These are phyloP conservation scores for Hoplias malabaricus DNA, from an alignment of 2,113 vertebrate species.

Conservation along the genomic window DNA sequence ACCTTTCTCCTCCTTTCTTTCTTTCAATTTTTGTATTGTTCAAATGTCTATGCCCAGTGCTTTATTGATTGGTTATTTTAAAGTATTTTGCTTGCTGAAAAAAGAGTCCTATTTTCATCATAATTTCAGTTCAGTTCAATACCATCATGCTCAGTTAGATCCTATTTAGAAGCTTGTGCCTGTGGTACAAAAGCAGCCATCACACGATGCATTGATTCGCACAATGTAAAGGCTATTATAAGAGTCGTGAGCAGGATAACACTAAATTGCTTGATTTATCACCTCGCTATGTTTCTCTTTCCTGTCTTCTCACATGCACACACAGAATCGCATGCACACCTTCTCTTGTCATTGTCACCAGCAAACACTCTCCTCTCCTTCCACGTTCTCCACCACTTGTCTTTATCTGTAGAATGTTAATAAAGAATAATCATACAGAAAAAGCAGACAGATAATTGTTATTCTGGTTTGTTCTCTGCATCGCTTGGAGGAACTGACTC, in stretches of 20 bases:
- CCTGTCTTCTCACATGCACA: not conserved
- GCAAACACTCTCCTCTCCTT: slow-evolving; percentile 4
- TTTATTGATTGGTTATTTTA: slow-evolving; percentile 16
- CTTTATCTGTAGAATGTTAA: slow-evolving; percentile 50
- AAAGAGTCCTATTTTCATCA: slow-evolving; percentile 27
- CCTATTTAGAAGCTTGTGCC: slow-evolving; percentile 26
- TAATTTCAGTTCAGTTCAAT: slow-evolving; percentile 26
- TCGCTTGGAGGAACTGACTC: not conserved
- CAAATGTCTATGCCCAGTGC: not conserved
- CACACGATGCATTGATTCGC: slow-evolving; percentile 18
- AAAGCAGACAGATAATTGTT: slow-evolving; percentile 52
- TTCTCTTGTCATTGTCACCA: not conserved
- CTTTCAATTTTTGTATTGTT: slow-evolving; percentile 1
- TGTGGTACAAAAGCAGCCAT: slow-evolving; percentile 32
- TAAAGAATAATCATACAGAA: slow-evolving; percentile 51
- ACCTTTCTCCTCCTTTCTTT: not conserved
- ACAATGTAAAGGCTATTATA: slow-evolving; percentile 51
- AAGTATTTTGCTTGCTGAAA: slow-evolving; percentile 15
- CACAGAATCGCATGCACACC: not conserved
- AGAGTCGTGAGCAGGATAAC: slow-evolving; percentile 40
- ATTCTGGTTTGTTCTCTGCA: slow-evolving; percentile 18
- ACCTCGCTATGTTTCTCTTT: not conserved
- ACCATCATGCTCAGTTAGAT: slow-evolving; percentile 27
- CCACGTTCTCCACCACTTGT: not conserved
- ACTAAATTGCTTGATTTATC: slow-evolving; percentile 31